phyloP scores from a whole-genome alignment of 2,113 vertebrate species.

The Oryzias javanicus region DNA sequence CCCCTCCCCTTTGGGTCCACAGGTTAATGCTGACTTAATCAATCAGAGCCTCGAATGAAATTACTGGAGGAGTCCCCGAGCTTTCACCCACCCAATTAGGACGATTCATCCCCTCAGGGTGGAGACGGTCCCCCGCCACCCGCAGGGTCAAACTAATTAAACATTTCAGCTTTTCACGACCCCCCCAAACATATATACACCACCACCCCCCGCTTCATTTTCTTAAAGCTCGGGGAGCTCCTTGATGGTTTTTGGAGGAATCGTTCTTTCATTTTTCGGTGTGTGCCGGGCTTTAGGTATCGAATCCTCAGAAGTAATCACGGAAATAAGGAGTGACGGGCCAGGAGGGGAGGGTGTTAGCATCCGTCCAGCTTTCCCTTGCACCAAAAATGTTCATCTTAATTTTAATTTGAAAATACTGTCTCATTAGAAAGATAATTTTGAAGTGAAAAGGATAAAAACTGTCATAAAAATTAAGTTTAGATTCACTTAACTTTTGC shows the following conservation, averaged over 20 bases:
- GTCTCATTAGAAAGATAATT: too few relatives aligned
- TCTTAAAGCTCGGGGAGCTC: conserved; percentile 10
- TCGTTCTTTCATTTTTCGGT: too few relatives aligned
- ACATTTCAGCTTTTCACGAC: conserved; percentile 17
- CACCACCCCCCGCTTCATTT: conserved; percentile 31
- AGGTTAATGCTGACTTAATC: conserved; percentile 54
- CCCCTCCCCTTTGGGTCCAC: conserved; percentile 12
- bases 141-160: conserved; percentile 58
- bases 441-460: too few relatives aligned
- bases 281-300: too few relatives aligned
- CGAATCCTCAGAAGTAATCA: conserved; percentile 36
- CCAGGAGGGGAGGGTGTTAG: not conserved
- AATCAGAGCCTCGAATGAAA: conserved; percentile 43
- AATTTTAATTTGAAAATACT: too few relatives aligned
- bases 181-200: not conserved
- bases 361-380: too few relatives aligned
- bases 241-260: conserved; percentile 1
- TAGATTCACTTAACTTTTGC: too few relatives aligned
- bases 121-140: conserved; percentile 30
- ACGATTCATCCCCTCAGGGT: conserved; percentile 34
- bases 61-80: conserved; percentile 49
- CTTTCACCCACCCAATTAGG: conserved; percentile 67
- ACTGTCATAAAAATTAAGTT: too few relatives aligned
- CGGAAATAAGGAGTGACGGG: conserved; percentile 43
- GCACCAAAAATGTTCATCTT: too few relatives aligned